Percentiles rank a stretch among this genome's conserved stretches.
phyloP scores from a whole-genome alignment of 2,888 invertebrate genomes.

The Arge pagana region DNA sequence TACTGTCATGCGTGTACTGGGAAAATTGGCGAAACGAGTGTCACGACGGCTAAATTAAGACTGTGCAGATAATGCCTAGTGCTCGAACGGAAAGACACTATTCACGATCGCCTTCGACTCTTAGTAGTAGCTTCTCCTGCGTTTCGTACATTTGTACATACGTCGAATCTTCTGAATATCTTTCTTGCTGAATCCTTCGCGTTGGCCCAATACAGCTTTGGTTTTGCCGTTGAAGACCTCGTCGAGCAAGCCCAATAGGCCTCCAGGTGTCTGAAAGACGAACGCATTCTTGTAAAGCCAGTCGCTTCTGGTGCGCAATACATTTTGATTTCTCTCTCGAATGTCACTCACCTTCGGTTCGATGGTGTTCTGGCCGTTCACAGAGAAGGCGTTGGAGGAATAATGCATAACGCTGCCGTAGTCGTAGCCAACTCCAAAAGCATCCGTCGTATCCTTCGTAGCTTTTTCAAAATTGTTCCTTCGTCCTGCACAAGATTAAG shows the following conservation, averaged over 20 bases:
- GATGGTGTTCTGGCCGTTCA: conserved; percentile 73
- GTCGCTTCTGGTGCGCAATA: too few relatives aligned
- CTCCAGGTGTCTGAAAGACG: conserved; percentile 29
- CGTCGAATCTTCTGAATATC: conserved; percentile 75
- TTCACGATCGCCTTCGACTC: too few relatives aligned
- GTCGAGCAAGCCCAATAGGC: conserved; percentile 37
- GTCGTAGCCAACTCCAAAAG: conserved; percentile 76
- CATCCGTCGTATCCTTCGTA: conserved; percentile 61
- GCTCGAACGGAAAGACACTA: too few relatives aligned
- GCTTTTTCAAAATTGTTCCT: conserved; percentile 75
- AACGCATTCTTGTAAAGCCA: too few relatives aligned
- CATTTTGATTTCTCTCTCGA: neutral
- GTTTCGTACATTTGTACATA: conserved; percentile 72
- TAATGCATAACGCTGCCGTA: conserved; percentile 86
- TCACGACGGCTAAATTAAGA: too few relatives aligned
- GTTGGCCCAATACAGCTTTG: conserved; percentile 66
- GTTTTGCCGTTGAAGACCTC: conserved; percentile 39
- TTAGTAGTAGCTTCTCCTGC: conserved; percentile 28
- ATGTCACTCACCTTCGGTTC: conserved; percentile 65
- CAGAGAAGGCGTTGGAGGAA: conserved; percentile 76
- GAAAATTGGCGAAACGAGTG: too few relatives aligned
- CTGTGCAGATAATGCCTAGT: too few relatives aligned
- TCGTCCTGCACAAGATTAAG: conserved; percentile 59
- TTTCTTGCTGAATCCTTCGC: conserved; percentile 72
- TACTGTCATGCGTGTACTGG: too few relatives aligned